Conservation (phyloP, 2,888 invertebrate species). For the Mayetiola destructor region DNA sequence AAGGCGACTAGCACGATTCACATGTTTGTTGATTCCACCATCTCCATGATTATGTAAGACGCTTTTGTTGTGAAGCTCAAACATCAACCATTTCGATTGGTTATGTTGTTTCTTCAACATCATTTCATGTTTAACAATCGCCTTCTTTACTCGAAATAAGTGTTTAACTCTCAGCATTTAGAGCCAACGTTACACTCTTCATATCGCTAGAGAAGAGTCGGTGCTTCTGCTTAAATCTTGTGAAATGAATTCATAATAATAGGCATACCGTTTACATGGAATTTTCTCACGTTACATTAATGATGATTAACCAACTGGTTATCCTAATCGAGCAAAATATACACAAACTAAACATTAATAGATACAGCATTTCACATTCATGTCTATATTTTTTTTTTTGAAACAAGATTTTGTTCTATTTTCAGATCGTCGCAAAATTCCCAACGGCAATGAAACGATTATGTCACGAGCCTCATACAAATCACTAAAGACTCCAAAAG, state of each 20-base stretch:
- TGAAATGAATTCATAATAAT: not conserved
- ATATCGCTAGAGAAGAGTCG: too few species aligned
- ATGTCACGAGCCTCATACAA: not conserved
- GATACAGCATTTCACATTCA: not conserved
- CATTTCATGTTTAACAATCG: too few species aligned
- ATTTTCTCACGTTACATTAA: conserved; percentile 9
- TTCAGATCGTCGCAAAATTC: not conserved
- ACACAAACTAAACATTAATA: too few species aligned
- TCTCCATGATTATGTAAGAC: not conserved
- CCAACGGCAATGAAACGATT: not conserved
- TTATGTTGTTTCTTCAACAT: not conserved
- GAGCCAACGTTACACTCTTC: too few species aligned
- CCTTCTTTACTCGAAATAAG: too few species aligned
- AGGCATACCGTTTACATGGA: not conserved
- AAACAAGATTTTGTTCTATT: not conserved
- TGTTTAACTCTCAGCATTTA: too few species aligned
- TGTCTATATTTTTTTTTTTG: not conserved
- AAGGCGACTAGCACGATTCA: conserved; percentile 1
- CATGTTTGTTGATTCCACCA: not conserved
- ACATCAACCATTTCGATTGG: not conserved
- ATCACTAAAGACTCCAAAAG: conserved; percentile 7
- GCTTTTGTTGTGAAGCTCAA: not conserved
- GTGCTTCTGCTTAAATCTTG: not conserved
- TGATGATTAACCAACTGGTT: not conserved
- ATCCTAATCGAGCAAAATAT: not conserved